Base-by-base conservation (phyloP, 2,888 invertebrate species). In the Rhorus exstirpatorius region DNA sequence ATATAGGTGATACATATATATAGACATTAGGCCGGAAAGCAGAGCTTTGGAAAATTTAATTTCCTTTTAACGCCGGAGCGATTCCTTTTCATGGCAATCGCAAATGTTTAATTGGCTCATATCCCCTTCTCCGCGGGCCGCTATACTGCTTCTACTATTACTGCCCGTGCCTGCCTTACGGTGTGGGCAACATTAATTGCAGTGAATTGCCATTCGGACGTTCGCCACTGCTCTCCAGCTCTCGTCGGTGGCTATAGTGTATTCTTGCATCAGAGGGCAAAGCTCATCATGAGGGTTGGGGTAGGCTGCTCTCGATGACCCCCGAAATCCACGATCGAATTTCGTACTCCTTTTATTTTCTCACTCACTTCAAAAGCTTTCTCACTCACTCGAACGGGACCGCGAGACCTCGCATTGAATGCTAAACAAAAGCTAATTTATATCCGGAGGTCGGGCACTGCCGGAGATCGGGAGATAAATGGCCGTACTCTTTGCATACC, bases 401-500 rank as follows among this genome's bases (percentile, higher is more conserved):
- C 12, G 83, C 83, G 83, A 68, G 71, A 58, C 80, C 88, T 88
- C 77, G 92, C 92, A 92, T 92, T 92, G 92, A 92, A 92, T 92
- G 92, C 92, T 92, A 92, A 92, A 92, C 92, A 92, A 92, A 92
- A 92, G 92, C 91, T 92, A 92, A 92, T 92, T 92, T 92, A 92
- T 92, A 92, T 92, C 92, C 90, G 89, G 89, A 90, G 91, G 91
- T 90, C 89, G 90, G 87, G 88, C 6, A 88, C 90, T 89, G 87
- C 90, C 87, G 88, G 91, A 92, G 92, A 92, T 92, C 92, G 91
- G 88, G 91, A 92, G 92, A 92, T 92, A 92, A 92, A 92, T 92
- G 90, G 92, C 89, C 88, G 82, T 87, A 87, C 91, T 89, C 87
- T 90, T 91, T 92, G 92, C 92, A 92, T 92, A 92, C 92, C 90